Evolutionary conservation across 64 coral and sea anemone genomes (phyloP).

Genomic region (Acropora tenuis): DNA sequence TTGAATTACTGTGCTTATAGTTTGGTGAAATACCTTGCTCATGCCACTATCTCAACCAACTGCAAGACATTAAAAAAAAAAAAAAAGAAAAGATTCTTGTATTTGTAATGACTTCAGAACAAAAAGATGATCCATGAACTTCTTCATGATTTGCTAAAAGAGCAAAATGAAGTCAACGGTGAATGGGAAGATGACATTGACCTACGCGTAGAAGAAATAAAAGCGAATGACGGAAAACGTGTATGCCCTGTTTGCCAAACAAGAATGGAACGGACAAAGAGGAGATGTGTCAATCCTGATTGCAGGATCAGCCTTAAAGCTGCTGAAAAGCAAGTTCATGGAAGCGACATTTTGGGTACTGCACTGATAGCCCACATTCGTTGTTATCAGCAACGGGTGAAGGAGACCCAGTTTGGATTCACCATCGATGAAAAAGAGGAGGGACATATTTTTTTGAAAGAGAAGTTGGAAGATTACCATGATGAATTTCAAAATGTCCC

Average conservation of each 20-base stretch:
- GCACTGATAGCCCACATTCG: conserved; percentile 40
- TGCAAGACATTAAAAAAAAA: neutral
- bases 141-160: conserved; percentile 36
- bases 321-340: conserved; percentile 25
- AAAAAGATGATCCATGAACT: conserved; percentile 30
- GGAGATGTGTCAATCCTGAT: conserved; percentile 49
- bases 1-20: neutral
- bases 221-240: conserved; percentile 8
- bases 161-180: conserved; percentile 1
- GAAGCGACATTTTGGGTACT: conserved; percentile 26
- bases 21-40: conserved; percentile 8
- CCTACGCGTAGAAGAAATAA: conserved; percentile 32
- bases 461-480: conserved; percentile 18
- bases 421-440: conserved; percentile 33
- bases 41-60: conserved; percentile 12
- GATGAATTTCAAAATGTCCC: conserved; percentile 37
- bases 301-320: conserved; percentile 51
- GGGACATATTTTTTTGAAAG: conserved; percentile 23
- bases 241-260: conserved; percentile 53
- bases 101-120: conserved; percentile 11
- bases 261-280: conserved; percentile 29
- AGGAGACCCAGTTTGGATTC: conserved; percentile 28
- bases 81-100: neutral
- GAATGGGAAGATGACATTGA: conserved; percentile 44
- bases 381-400: conserved; percentile 28